Base-by-base conservation (phyloP, 2,113 vertebrate species). In the Pagrus major region DNA sequence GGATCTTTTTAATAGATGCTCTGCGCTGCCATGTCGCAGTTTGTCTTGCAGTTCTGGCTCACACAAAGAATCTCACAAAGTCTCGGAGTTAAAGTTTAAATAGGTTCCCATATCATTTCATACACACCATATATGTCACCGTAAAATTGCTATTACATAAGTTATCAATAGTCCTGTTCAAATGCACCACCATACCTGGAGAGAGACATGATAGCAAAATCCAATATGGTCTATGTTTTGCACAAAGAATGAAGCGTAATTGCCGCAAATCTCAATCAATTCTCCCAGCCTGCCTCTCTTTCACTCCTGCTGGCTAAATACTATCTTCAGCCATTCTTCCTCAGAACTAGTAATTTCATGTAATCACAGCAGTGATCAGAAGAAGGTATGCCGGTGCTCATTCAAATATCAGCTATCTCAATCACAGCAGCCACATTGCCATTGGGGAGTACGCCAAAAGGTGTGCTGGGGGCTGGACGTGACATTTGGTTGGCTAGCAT, bases 401-500 rank as follows among this genome's bases (percentile, higher is more conserved):
- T 83, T 88, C 85, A 93, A 94, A 93, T 93, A 94, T 94, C 93
- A 90, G 87, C 91, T 87, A 87, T 86, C 88, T 91, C 89, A 92
- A 94, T 91, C 89, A 91, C 72, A 63, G 81, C 74, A 69, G 81
- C 78, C 70, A 74, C 74, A 33, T 83, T 74, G 77, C 85, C 89
- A n/a, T 90, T 69, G 76, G 80, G 83, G 86, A 85, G 74, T 71
- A 79, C 1, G 27, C 67, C n/a, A 58, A 65, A 63, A 88, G 92
- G 90, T 88, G 90, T 88, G 88, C 71, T 84, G 74, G 68, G 80
- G 91, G 88, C 85, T 86, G 90, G 92, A 92, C 88, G 80, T 94
- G 94, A 94, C 93, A 94, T 94, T 94, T 93, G 84, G 91, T 90
- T 89, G 86, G 91, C 84, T 93, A 91, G 82, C 92, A 94, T 94